phyloP scores from a whole-genome alignment of 2,113 vertebrate genomes.

The Piaya cayana region DNA sequence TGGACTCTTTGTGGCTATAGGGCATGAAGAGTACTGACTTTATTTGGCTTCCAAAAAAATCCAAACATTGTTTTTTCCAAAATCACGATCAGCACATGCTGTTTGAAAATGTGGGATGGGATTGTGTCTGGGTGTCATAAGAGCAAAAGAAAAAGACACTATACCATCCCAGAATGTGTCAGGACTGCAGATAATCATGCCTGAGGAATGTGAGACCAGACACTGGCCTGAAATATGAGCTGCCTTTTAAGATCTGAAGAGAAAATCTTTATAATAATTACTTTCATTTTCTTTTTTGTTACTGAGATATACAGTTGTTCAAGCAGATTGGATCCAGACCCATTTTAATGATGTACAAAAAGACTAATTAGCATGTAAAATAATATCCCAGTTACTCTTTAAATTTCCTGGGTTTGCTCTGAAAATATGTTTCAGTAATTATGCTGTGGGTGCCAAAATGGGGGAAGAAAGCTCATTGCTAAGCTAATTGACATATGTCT shows the following conservation, averaged over 20 bases:
- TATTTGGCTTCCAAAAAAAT: background rate
- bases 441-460: background rate
- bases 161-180: background rate
- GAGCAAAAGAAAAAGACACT: background rate
- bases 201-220: background rate
- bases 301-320: background rate
- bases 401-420: background rate
- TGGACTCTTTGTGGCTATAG: accelerated
- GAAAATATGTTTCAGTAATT: slow-evolving; percentile 17
- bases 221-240: background rate
- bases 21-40: background rate
- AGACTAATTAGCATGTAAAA: background rate
- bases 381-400: background rate
- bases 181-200: background rate
- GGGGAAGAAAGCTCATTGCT: background rate
- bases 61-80: no score
- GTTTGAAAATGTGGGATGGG: background rate
- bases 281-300: background rate
- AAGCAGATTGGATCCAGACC: background rate
- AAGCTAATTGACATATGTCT: slow-evolving; percentile 30
- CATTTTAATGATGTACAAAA: background rate
- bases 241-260: background rate
- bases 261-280: background rate
- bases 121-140: background rate
- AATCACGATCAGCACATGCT: background rate